Evolutionary conservation across 2,888 invertebrate genomes (phyloP), one percentile per base, ranked within the genome.

Genomic region (Parascotia fuliginaria): DNA sequence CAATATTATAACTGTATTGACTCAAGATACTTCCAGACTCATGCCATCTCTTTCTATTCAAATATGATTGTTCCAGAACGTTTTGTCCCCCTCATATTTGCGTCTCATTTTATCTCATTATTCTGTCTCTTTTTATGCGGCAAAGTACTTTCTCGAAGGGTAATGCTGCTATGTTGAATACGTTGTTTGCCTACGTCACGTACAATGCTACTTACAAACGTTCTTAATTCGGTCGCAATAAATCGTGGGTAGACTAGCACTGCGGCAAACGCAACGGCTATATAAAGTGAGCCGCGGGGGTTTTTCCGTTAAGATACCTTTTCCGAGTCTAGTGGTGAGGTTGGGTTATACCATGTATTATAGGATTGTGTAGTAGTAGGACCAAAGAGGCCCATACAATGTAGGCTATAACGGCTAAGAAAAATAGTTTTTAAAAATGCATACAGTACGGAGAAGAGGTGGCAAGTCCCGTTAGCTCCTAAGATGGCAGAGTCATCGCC

Each of bases 401-500:
- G 72, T 76, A 80, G 73, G 66, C 66, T 46, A 41, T 52, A 60
- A 55, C 44, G 56, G 66, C 56, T 65, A 65, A 50, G 37, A 66
- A 61, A n/a, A 67, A 59, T 60, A 65, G 65, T 60, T 62, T n/a
- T 62, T 65, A 65, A 60, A 75, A 57, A 79, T 79, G 75, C 72
- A 71, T 67, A 66, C 39, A 49, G 49, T 56, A 60, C 60, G 65
- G 42, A 61, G 66, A 68, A 64, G 67, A 75, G 68, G 73, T 64
- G 73, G 73, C 72, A 73, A 76, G 72, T 75, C 69, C 73, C 71
- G 69, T 74, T 72, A 69, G 51, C 53, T 37, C 61, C 60, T 61
- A 85, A 83, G 75, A 87, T 87, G 87, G 84, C 87, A 72, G 79
- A 81, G 72, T 75, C 85, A 75, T 85, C 87, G 83, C 83, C 83